Conservation (phyloP, 2,113 vertebrate genomes). For the Hucho hucho region DNA sequence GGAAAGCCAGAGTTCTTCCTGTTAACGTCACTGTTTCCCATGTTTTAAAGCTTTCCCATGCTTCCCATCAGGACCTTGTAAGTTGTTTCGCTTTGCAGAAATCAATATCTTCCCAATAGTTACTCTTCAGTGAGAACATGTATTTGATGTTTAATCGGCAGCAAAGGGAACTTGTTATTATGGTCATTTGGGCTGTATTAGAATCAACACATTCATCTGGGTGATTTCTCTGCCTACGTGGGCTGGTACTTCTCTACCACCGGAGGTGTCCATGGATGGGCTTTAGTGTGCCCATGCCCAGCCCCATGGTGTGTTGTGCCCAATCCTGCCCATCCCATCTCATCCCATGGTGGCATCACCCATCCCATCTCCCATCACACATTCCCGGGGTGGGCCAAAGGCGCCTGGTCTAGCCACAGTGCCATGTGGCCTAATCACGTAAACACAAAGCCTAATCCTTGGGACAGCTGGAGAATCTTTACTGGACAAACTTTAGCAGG, state of each 20-base stretch:
- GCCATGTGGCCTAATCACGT: conserved; percentile 77
- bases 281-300: neutral
- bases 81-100: conserved; percentile 9
- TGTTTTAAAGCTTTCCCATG: conserved; percentile 46
- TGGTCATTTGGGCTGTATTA: neutral
- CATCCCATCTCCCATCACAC: conserved; percentile 49
- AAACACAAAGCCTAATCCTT: conserved; percentile 72
- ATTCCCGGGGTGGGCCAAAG: conserved; percentile 63
- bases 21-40: conserved; percentile 59
- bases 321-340: neutral
- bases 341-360: conserved; percentile 34
- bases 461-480: conserved; percentile 77
- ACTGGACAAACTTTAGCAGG: conserved; percentile 68
- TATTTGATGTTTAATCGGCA: neutral
- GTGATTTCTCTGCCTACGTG: neutral
- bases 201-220: neutral
- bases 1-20: conserved; percentile 51
- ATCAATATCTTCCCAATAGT: conserved; percentile 12
- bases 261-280: neutral
- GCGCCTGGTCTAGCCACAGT: conserved; percentile 70
- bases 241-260: neutral
- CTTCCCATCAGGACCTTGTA: conserved; percentile 4
- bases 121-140: neutral
- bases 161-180: neutral
- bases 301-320: neutral